A percentile compares a stretch with the other conserved stretches of the same genome.
phyloP scores from a whole-genome alignment of 2,888 invertebrate genomes.

The Copidosoma aretas region DNA sequence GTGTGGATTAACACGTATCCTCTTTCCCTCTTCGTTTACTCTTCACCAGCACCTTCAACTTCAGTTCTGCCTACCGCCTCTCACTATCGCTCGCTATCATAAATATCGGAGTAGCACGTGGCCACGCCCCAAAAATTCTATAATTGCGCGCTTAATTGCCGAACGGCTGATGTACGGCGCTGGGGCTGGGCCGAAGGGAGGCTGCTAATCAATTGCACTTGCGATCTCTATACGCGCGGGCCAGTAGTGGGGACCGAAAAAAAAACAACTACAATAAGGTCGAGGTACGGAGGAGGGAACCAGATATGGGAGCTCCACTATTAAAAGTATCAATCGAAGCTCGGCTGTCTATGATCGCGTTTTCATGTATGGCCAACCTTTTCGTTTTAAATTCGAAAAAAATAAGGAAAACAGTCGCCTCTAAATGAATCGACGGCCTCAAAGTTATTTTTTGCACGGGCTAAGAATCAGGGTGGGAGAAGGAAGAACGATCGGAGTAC shows the following conservation, averaged over 20 bases:
- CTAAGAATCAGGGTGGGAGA: no score
- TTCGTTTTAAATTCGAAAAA: no score
- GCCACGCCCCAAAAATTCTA: slow-evolving; percentile 60
- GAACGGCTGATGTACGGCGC: slow-evolving; percentile 54
- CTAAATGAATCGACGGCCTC: no score
- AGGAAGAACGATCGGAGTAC: no score
- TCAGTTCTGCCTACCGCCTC: slow-evolving; percentile 35
- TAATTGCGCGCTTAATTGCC: slow-evolving; percentile 61
- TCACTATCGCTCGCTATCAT: slow-evolving; percentile 35
- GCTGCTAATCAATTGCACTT: slow-evolving; percentile 53
- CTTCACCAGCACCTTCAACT: no score
- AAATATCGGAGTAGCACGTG: slow-evolving; percentile 42
- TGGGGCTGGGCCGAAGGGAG: slow-evolving; percentile 33
- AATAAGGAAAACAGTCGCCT: no score
- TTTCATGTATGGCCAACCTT: no score
- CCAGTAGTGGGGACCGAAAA: background rate
- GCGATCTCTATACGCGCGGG: slow-evolving; percentile 37
- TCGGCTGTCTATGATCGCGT: no score
- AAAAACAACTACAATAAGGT: background rate
- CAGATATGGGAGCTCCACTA: slow-evolving; percentile 21
- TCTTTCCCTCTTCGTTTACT: background rate
- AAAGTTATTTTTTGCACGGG: no score
- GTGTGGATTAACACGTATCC: slow-evolving; percentile 1
- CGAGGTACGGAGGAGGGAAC: background rate
- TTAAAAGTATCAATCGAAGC: no score